phyloP scores from a whole-genome alignment of 2,888 invertebrate species.

The Azorinus chamasolen region DNA sequence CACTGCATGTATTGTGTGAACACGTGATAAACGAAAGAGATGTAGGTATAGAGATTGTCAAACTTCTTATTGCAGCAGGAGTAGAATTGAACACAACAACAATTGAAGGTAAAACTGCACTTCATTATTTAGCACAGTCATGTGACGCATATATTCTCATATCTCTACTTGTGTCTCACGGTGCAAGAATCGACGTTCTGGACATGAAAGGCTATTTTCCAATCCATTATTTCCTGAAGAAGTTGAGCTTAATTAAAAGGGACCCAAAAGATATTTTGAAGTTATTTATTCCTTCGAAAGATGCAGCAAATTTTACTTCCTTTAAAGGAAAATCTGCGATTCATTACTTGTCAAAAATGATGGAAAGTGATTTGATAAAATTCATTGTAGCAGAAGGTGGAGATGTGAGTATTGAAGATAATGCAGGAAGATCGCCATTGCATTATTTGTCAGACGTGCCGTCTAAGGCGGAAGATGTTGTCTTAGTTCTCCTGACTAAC shows the following conservation, averaged over 20 bases:
- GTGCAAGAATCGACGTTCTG: neutral
- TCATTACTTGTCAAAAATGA: neutral
- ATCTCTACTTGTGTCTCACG: neutral
- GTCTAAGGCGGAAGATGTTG: neutral
- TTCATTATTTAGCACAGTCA: slow-evolving; percentile 8
- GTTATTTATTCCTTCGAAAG: neutral
- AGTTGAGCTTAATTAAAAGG: neutral
- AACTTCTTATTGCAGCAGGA: slow-evolving; percentile 8
- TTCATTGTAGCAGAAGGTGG: neutral
- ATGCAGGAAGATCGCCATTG: neutral
- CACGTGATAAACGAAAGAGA: neutral
- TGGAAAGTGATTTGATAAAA: neutral
- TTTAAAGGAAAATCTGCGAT: slow-evolving; percentile 4
- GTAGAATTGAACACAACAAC: slow-evolving; percentile 16
- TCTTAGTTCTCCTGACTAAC: neutral
- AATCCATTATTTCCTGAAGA: too few relatives aligned
- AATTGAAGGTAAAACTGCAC: slow-evolving; percentile 2
- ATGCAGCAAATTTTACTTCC: neutral
- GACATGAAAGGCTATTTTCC: neutral
- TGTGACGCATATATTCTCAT: too few relatives aligned
- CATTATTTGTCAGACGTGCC: slow-evolving; percentile 8
- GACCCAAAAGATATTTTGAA: neutral
- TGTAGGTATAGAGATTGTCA: neutral
- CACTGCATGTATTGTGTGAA: slow-evolving; percentile 26
- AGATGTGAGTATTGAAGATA: slow-evolving; percentile 4